Evolutionary conservation across 2,888 invertebrate species (phyloP).

Genomic region (Conomelus anceps): DNA sequence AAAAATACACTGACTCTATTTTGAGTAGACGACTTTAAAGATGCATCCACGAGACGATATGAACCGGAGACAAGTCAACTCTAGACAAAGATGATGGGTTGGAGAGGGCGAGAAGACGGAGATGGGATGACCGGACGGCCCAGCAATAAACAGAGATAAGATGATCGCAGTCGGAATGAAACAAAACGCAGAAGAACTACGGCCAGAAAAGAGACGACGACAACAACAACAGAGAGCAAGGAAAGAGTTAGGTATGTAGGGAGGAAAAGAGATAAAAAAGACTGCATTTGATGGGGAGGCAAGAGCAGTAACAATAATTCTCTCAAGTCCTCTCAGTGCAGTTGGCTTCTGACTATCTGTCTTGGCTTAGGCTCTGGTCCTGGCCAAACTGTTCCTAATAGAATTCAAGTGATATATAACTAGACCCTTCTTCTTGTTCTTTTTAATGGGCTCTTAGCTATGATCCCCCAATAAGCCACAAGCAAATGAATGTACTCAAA

Average conservation of each 20-base stretch:
- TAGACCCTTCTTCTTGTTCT: no score
- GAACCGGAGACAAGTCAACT: background rate
- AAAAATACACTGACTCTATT: background rate
- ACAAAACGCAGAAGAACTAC: background rate
- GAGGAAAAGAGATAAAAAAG: background rate
- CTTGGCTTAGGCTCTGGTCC: background rate
- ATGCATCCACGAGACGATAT: background rate
- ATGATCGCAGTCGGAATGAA: background rate
- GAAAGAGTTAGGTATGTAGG: background rate
- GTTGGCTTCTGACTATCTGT: background rate
- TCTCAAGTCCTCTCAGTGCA: background rate
- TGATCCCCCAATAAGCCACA: background rate
- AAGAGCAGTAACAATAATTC: background rate
- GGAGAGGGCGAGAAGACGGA: background rate
- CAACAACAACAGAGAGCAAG: background rate
- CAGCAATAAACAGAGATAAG: background rate
- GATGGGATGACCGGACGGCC: background rate
- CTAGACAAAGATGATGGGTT: background rate
- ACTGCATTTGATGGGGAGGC: background rate
- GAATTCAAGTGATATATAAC: background rate
- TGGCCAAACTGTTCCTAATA: background rate
- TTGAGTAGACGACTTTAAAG: background rate
- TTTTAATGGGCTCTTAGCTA: background rate
- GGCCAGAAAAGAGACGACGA: background rate
- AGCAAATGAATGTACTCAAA: background rate